Conservation (phyloP, 2,888 invertebrate species). For the Scaptomyza flava region DNA sequence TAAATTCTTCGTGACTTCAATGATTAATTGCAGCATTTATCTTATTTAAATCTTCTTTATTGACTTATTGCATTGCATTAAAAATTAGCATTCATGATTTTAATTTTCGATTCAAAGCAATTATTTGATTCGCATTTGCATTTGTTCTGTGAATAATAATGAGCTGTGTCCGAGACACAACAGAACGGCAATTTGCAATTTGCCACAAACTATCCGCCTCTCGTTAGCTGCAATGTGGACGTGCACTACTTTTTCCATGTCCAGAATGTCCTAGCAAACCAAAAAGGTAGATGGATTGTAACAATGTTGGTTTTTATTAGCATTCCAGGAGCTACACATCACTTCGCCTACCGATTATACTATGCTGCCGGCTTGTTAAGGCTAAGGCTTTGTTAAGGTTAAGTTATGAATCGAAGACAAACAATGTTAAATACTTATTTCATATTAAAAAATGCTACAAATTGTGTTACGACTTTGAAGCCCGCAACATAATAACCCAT, state of each 20-base stretch:
- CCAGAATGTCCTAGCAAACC: neutral
- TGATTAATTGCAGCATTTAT: neutral
- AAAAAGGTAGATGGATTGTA: neutral
- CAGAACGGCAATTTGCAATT: conserved; percentile 28
- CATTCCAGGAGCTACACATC: conserved; percentile 11
- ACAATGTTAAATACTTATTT: no score
- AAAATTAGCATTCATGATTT: conserved; percentile 1
- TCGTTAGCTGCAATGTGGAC: conserved; percentile 32
- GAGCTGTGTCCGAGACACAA: conserved; percentile 12
- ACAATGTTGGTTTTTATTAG: conserved; percentile 33
- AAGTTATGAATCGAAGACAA: no score
- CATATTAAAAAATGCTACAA: no score
- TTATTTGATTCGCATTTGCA: conserved; percentile 11
- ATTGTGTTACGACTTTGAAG: neutral
- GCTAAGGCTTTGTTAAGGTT: no score
- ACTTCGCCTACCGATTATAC: neutral
- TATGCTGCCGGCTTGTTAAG: neutral
- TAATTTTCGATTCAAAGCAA: conserved; percentile 12
- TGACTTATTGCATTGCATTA: neutral
- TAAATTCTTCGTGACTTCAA: neutral
- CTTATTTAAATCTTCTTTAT: neutral
- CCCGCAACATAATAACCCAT: neutral
- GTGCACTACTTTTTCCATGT: conserved; percentile 9
- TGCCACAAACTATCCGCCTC: conserved; percentile 33
- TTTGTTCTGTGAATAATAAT: conserved; percentile 26